A percentile compares a stretch with the other conserved stretches of the same genome.
These are phyloP conservation scores for Collichthys lucidus DNA, from an alignment of 2,113 vertebrate species.

Conservation along the genomic window DNA sequence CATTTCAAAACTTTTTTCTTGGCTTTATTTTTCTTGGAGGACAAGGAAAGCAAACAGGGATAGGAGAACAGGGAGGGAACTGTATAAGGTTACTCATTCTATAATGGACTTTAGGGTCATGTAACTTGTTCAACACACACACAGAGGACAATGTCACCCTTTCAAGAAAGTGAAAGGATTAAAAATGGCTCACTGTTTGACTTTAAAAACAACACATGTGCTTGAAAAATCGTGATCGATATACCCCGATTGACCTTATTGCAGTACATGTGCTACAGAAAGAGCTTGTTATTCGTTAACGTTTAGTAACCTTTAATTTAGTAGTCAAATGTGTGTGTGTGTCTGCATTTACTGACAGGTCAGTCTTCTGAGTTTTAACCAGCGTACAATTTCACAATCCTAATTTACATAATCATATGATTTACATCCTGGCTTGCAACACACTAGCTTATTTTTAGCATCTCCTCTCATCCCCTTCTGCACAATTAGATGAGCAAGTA, in stretches of 20 bases:
- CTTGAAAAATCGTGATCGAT: not conserved
- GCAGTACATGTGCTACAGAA: not conserved
- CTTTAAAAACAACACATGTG: not conserved
- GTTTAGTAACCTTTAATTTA: not conserved
- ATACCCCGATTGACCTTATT: not conserved
- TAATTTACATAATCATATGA: slow-evolving; percentile 51
- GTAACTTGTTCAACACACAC: slow-evolving; percentile 5
- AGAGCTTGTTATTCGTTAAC: not conserved
- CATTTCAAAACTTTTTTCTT: slow-evolving; percentile 41
- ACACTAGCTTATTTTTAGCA: slow-evolving; percentile 58
- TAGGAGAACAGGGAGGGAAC: slow-evolving; percentile 21
- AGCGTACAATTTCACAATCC: slow-evolving; percentile 13
- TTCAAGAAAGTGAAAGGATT: slow-evolving; percentile 26
- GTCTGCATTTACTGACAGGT: slow-evolving; percentile 18
- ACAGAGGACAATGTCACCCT: slow-evolving; percentile 33
- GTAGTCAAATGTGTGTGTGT: not conserved
- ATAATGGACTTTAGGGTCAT: slow-evolving; percentile 16
- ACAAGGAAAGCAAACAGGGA: slow-evolving; percentile 7
- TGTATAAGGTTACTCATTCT: slow-evolving; percentile 24
- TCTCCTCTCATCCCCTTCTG: slow-evolving; percentile 35
- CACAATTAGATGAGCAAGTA: slow-evolving; percentile 57
- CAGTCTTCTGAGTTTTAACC: not conserved
- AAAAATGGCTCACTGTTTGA: not conserved
- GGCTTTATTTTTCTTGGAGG: slow-evolving; percentile 7
- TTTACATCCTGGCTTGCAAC: slow-evolving; percentile 51